Conservation (phyloP, 2,113 vertebrate genomes). For the Choloepus hoffmanni region DNA sequence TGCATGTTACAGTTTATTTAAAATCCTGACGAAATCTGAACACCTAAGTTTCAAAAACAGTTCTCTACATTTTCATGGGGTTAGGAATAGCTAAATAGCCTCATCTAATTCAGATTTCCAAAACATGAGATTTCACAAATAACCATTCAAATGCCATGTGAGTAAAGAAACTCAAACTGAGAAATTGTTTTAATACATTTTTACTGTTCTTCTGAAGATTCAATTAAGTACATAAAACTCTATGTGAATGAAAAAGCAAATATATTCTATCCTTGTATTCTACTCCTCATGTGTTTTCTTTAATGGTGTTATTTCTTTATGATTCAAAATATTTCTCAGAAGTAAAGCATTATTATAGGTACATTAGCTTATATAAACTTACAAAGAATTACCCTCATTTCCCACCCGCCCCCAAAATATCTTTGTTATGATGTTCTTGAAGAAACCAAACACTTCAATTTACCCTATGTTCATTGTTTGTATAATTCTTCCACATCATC, state of each 20-base stretch:
- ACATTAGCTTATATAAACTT: background rate
- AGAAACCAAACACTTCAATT: background rate
- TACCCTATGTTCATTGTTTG: background rate
- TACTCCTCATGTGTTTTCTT: background rate
- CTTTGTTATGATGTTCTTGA: background rate
- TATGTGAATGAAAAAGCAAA: constrained; percentile 5
- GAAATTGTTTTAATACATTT: background rate
- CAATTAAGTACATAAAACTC: background rate
- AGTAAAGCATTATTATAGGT: background rate
- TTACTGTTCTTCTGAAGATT: background rate
- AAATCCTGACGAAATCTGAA: constrained; percentile 44
- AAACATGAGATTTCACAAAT: background rate
- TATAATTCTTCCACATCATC: background rate
- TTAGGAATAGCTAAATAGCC: background rate
- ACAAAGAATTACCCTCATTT: background rate
- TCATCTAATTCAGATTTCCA: background rate
- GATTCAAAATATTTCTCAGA: constrained; percentile 30
- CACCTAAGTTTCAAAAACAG: background rate
- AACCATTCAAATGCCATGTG: background rate
- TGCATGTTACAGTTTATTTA: constrained; percentile 20
- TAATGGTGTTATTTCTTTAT: background rate
- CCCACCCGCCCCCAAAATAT: background rate
- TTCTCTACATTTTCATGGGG: background rate
- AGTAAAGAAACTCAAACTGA: background rate
- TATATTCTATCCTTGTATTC: background rate